Evolutionary conservation across 2,888 invertebrate genomes (phyloP), one percentile per base, ranked within the genome.

Genomic region (Formica aserva): DNA sequence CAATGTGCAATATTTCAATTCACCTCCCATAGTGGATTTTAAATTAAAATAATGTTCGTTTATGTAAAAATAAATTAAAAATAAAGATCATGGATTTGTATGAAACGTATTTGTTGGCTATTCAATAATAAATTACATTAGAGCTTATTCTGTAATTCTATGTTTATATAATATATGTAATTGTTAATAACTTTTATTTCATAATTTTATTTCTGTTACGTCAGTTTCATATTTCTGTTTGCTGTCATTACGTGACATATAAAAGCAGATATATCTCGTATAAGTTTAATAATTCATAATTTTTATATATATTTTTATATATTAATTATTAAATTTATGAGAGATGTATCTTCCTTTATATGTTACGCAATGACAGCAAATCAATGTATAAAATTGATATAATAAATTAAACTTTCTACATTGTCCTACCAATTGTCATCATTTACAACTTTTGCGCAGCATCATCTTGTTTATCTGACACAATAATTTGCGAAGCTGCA

Each of bases 31-130:
- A 74, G 65, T 35, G 48, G 66, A 76, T 77, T 55, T 76, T 75
- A 48, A 75, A 83, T 85, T 80, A 29, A 75, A 85, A 63, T 41
- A 22, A 45, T 2, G 22, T 72, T 63, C 18, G 29, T 18, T 60
- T 66, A 13, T 38, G 32, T 52, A n/a, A 22, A 8, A 66, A 26
- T 8, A 62, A 77, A 52, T 55, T 38, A 76, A 66, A 72, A 72
- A 18, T 26, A 1, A 3, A 26, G 9, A 1, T 26, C 2, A 60
- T 66, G 52, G 84, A 84, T 81, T 84, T 84, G 2, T 2, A 72
- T 29, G 18, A 81, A 67, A 55, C 18, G 11, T 8, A 48, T 48
- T 22, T 1, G 35, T 26, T 60, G 26, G 1, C 18, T 60, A 13
- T n/a, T 74, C 13, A 62, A 45, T 1, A 48, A 35, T 22, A 22